Percentiles rank a stretch among this genome's conserved stretches.
These are phyloP conservation scores for Saxidomus purpurata DNA, from an alignment of 1,140 invertebrate genomes.

Conservation along the genomic window DNA sequence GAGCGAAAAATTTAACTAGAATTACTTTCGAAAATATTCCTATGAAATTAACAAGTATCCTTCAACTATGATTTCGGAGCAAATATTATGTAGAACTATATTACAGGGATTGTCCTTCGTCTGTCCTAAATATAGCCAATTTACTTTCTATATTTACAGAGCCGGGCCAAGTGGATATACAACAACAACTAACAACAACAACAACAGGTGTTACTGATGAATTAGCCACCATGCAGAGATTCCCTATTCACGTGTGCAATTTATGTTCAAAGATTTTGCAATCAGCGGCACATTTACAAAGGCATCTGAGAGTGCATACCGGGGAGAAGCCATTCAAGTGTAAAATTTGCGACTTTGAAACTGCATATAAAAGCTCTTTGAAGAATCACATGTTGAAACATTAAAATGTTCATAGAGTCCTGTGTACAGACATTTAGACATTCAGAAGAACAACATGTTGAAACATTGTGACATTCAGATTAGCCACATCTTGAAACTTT, in stretches of 20 bases:
- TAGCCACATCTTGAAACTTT: too few species aligned
- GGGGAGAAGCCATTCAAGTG: slow-evolving; percentile 48
- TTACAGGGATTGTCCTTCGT: too few species aligned
- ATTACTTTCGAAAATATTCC: too few species aligned
- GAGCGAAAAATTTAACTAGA: too few species aligned
- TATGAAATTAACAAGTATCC: too few species aligned
- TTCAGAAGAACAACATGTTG: too few species aligned
- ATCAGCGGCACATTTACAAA: slow-evolving; percentile 56
- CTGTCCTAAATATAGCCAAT: background rate
- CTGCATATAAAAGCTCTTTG: background rate
- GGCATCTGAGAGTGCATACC: slow-evolving; percentile 74
- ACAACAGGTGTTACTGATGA: background rate
- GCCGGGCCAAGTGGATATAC: background rate
- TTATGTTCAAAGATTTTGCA: slow-evolving; percentile 3
- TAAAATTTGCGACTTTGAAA: background rate
- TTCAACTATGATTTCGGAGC: too few species aligned
- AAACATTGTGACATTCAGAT: too few species aligned
- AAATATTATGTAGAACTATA: too few species aligned
- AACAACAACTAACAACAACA: background rate
- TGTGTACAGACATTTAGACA: too few species aligned
- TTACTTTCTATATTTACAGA: background rate
- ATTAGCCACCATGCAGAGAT: background rate
- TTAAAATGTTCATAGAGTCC: background rate
- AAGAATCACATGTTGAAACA: background rate
- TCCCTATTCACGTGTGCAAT: background rate